phyloP scores from a whole-genome alignment of 2,888 invertebrate genomes.

The Uropetala carovei region DNA sequence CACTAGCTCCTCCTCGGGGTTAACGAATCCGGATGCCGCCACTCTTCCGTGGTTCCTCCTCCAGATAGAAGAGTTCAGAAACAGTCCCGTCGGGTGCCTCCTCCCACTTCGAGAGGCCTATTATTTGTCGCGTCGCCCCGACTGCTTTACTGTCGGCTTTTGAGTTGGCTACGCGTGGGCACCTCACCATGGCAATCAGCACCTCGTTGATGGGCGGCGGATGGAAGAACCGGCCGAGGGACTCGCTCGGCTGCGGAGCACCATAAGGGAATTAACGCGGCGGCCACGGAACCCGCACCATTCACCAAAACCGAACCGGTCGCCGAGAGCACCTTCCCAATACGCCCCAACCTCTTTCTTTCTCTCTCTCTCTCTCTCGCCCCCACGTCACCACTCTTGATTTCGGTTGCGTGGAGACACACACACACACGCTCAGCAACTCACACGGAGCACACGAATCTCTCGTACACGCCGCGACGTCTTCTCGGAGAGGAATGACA shows the following conservation, averaged over 20 bases:
- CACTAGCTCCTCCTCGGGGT: too few relatives aligned
- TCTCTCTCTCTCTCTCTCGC: background rate
- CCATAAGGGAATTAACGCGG: too few relatives aligned
- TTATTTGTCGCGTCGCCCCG: background rate
- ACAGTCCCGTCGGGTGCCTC: background rate
- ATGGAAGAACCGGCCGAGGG: background rate
- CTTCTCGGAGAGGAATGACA: background rate
- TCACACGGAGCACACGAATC: background rate
- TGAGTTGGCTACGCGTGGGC: background rate
- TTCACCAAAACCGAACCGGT: background rate
- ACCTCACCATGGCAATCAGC: conserved; percentile 57
- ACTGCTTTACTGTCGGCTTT: background rate
- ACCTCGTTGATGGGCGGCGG: background rate
- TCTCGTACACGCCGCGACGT: background rate
- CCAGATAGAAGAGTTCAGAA: background rate
- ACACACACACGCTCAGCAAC: background rate
- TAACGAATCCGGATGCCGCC: too few relatives aligned
- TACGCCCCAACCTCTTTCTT: background rate
- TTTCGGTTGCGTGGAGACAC: conserved; percentile 42
- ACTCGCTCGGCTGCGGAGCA: too few relatives aligned
- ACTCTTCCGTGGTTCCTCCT: too few relatives aligned
- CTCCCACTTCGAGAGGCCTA: background rate
- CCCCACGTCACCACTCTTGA: conserved; percentile 62
- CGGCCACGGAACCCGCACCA: background rate
- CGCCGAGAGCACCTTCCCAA: background rate